These are phyloP conservation scores for Oreochromis spilurus DNA, from an alignment of 2,113 vertebrate genomes.

Conservation along the genomic window DNA sequence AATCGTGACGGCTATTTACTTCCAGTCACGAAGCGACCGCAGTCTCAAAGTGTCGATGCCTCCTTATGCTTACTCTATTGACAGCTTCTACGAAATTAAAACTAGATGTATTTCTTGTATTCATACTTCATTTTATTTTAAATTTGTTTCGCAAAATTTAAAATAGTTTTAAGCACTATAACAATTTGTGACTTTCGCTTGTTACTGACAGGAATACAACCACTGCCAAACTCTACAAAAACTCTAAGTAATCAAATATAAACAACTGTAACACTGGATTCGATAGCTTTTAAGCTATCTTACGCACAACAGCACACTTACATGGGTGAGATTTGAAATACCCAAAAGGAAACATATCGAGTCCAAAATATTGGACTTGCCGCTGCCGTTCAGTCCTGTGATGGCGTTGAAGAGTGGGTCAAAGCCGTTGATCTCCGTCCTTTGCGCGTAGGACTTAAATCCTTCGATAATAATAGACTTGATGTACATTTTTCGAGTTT, in stretches of 20 bases:
- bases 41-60: neutral
- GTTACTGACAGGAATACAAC: neutral
- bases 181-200: neutral
- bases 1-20: neutral
- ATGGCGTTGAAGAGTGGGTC: conserved; percentile 95
- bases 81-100: neutral
- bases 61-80: neutral
- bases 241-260: neutral
- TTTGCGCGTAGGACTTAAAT: conserved; percentile 95
- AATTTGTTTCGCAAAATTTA: neutral
- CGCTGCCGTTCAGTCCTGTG: conserved; percentile 95
- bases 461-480: conserved; percentile 90
- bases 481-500: conserved; percentile 80
- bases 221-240: neutral
- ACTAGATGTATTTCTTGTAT: neutral
- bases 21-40: neutral
- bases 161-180: neutral
- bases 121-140: neutral
- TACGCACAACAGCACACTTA: conserved; percentile 40
- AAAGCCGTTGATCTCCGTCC: conserved; percentile 86
- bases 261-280: neutral
- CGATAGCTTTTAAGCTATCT: neutral
- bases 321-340: conserved; percentile 86
- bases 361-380: conserved; percentile 95
- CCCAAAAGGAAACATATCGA: conserved; percentile 94